Percentiles rank a stretch among this genome's conserved stretches.
Evolutionary conservation across 1,140 invertebrate genomes (phyloP).

Genomic region (Halictus rubicundus): DNA sequence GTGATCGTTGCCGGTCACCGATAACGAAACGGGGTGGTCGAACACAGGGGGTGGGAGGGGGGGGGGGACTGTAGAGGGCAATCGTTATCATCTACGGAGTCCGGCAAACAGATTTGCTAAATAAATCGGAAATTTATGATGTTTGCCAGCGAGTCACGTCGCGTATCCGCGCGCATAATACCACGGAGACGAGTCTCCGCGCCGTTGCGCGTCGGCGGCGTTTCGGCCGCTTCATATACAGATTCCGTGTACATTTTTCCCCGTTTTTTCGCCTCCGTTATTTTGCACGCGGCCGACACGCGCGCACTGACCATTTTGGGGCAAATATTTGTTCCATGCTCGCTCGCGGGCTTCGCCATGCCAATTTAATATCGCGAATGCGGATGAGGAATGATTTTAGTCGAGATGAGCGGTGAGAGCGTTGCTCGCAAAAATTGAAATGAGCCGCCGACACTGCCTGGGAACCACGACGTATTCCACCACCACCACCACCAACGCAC

Average conservation of each 20-base stretch:
- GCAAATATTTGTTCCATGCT: constrained; percentile 63
- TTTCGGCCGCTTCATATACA: constrained; percentile 54
- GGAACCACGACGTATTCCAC: neutral
- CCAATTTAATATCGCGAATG: constrained; percentile 65
- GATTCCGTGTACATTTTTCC: constrained; percentile 58
- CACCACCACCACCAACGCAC: no score
- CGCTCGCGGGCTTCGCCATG: constrained; percentile 58
- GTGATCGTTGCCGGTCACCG: neutral
- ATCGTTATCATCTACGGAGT: constrained; percentile 48
- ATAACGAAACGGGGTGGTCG: neutral
- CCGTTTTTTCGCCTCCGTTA: constrained; percentile 57
- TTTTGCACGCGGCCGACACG: constrained; percentile 56
- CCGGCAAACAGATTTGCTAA: constrained; percentile 55
- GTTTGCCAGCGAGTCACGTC: constrained; percentile 56
- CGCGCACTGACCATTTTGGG: constrained; percentile 55
- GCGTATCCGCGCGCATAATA: constrained; percentile 62
- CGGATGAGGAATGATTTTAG: constrained; percentile 58
- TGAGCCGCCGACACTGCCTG: neutral
- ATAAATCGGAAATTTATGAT: constrained; percentile 66
- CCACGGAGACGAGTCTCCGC: constrained; percentile 46
- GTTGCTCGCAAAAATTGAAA: constrained; percentile 25
- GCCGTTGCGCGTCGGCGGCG: neutral
- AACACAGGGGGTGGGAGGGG: no score
- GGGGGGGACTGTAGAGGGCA: neutral
- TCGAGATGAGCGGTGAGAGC: constrained; percentile 20